Evolutionary conservation across 1,140 invertebrate genomes (phyloP).

Genomic region (Bombus confusus): DNA sequence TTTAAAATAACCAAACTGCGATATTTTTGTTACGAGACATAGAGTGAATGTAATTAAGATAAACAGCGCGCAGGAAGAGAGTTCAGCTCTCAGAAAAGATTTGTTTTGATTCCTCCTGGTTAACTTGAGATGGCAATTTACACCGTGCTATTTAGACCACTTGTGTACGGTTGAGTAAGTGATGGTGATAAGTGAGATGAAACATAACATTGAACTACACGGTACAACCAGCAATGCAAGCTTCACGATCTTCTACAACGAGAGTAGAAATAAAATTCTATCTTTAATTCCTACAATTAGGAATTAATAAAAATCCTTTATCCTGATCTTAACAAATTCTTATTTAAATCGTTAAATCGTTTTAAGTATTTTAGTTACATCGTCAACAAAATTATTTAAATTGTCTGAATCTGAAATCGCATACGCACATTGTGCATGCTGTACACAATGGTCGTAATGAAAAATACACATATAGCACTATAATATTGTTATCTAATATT

Average conservation of each 20-base stretch:
- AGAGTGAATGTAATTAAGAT: background rate
- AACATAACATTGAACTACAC: background rate
- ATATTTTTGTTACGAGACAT: background rate
- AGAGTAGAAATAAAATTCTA: background rate
- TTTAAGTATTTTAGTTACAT: no score
- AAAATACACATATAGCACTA: background rate
- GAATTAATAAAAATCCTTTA: no score
- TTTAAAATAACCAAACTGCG: background rate
- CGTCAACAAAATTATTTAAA: no score
- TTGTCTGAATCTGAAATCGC: no score
- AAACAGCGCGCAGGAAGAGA: constrained; percentile 4
- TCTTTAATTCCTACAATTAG: background rate
- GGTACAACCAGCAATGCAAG: background rate
- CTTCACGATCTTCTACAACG: background rate
- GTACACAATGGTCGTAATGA: background rate
- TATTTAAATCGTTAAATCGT: background rate
- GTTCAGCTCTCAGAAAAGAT: constrained; percentile 6
- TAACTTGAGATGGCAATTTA: constrained; percentile 38
- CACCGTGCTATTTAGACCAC: constrained; percentile 28
- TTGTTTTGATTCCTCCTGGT: constrained; percentile 34
- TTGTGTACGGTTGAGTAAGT: constrained; percentile 5
- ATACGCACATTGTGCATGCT: no score
- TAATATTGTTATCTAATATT: background rate
- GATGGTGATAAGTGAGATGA: constrained; percentile 38
- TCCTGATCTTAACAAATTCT: background rate